Percentiles rank a stretch among this genome's conserved stretches.
Evolutionary conservation across 2,797 vertebrate genomes (phyloP).

Genomic region (Rhyacichthys aspro): DNA sequence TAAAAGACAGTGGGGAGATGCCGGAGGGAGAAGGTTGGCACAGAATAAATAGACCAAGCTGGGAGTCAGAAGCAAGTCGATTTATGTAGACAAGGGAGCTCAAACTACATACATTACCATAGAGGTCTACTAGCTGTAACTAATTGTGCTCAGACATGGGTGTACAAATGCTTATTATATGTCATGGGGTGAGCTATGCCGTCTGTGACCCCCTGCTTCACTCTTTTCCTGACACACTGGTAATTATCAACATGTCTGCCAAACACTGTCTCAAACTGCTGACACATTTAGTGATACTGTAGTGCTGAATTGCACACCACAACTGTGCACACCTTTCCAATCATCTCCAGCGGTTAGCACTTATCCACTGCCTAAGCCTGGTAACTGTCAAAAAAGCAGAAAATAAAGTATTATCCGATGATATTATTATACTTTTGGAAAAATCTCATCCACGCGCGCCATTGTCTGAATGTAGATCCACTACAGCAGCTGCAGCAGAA

Average conservation of each 20-base stretch:
- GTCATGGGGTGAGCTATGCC: constrained; percentile 13
- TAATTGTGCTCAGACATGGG: no score
- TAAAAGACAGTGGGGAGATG: no score
- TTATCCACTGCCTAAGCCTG: neutral
- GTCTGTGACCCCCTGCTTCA: constrained; percentile 22
- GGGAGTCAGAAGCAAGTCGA: no score
- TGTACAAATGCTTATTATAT: no score
- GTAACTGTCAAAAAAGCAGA: neutral
- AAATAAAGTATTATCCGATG: neutral
- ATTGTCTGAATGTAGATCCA: constrained; percentile 2
- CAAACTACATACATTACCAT: no score
- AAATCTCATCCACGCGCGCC: no score
- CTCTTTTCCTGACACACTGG: constrained; percentile 20
- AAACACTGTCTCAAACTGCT: constrained; percentile 25
- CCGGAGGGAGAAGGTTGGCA: no score
- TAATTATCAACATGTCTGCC: constrained; percentile 39
- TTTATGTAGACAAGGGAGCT: no score
- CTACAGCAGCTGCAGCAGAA: neutral
- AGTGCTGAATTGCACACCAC: neutral
- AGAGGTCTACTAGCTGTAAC: no score
- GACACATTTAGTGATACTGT: constrained; percentile 11
- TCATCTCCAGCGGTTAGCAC: neutral
- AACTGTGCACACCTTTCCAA: neutral
- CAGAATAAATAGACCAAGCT: no score
- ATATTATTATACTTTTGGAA: no score